A percentile compares a stretch with the other conserved stretches of the same genome.
These are phyloP conservation scores for Spinus pinus DNA, from an alignment of 2,797 vertebrate genomes.

Conservation along the genomic window DNA sequence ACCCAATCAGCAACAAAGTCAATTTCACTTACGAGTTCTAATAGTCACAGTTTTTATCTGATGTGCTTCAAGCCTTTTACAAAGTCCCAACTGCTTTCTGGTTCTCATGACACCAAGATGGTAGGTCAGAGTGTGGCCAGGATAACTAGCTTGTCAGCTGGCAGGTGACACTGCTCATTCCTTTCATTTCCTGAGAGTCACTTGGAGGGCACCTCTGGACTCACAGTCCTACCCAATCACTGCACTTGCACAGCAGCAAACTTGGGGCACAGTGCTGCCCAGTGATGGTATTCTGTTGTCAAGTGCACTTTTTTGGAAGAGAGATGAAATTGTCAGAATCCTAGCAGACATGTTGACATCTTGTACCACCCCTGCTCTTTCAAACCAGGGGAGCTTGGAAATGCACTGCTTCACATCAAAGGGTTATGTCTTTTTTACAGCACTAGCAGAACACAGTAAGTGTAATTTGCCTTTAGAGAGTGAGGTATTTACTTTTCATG, in stretches of 20 bases:
- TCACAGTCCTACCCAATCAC: not conserved
- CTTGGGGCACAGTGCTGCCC: not conserved
- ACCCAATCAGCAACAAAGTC: not conserved
- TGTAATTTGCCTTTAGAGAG: not conserved
- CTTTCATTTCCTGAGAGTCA: slow-evolving; percentile 4
- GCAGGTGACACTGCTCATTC: not conserved
- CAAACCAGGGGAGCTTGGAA: not conserved
- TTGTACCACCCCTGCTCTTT: not conserved
- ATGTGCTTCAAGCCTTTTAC: slow-evolving; percentile 3
- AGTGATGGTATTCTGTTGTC: not conserved
- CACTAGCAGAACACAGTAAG: not conserved
- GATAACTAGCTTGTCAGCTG: not conserved
- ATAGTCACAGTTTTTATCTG: not conserved
- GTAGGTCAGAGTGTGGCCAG: slow-evolving; percentile 31
- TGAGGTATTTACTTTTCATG: not conserved
- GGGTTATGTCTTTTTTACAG: not conserved
- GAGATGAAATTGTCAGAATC: not conserved
- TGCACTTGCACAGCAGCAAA: not conserved
- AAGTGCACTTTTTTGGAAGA: not conserved
- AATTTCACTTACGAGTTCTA: not conserved
- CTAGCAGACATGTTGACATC: not conserved
- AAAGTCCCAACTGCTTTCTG: not conserved
- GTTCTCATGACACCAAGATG: not conserved
- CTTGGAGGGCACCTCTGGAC: not conserved
- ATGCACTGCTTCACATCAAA: not conserved